Conservation (phyloP, 2,888 invertebrate species). For the Parnassius apollo region DNA sequence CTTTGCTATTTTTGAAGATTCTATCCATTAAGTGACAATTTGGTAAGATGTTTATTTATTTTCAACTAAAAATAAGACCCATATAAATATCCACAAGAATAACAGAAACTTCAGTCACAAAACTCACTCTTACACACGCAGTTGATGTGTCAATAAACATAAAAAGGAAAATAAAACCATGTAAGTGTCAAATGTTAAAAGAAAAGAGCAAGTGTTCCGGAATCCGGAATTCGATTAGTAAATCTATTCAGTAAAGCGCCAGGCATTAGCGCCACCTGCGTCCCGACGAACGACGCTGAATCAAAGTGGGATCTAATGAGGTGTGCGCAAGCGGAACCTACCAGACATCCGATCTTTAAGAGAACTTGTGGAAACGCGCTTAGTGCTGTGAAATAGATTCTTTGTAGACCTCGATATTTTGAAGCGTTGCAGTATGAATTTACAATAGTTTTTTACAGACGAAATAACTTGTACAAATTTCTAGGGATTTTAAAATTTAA, state of each 20-base stretch:
- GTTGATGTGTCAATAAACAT: too few species aligned
- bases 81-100: too few species aligned
- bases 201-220: constrained; percentile 32
- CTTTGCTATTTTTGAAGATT: too few species aligned
- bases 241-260: constrained; percentile 48
- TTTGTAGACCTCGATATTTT: constrained; percentile 12
- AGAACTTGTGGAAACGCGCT: constrained; percentile 40
- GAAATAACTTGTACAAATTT: too few species aligned
- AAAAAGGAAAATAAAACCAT: constrained; percentile 12
- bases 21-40: too few species aligned
- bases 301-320: constrained; percentile 66
- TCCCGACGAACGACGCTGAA: constrained; percentile 39
- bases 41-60: too few species aligned
- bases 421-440: constrained; percentile 4
- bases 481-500: too few species aligned
- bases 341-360: constrained; percentile 51
- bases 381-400: constrained; percentile 34
- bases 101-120: too few species aligned
- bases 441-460: background rate
- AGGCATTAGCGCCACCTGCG: constrained; percentile 55
- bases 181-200: constrained; percentile 22
- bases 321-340: constrained; percentile 46
- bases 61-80: too few species aligned
- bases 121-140: too few species aligned
- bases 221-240: constrained; percentile 41